phyloP scores from a whole-genome alignment of 1,140 invertebrate genomes.

The Panagrolaimus sp. region DNA sequence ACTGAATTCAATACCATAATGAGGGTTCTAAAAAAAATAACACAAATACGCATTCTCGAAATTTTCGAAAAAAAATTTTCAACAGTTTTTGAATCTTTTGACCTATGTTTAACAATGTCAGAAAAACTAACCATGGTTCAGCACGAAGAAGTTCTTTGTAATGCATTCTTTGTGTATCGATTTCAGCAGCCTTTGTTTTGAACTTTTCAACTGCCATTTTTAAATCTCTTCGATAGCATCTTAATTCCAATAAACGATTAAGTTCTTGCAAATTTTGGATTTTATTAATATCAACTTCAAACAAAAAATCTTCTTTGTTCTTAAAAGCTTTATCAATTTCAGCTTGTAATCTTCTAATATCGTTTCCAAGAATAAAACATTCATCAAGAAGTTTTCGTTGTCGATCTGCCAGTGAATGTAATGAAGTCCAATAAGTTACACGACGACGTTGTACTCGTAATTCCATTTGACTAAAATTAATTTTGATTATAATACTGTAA shows the following conservation, averaged over 20 bases:
- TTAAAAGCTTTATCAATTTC: neutral
- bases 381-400: neutral
- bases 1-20: too few species aligned
- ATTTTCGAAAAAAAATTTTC: too few species aligned
- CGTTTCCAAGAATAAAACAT: neutral
- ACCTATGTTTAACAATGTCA: neutral
- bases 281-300: constrained; percentile 7
- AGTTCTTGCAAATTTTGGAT: neutral
- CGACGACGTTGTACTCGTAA: constrained; percentile 9
- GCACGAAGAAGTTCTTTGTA: constrained; percentile 11
- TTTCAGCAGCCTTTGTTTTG: constrained; percentile 7
- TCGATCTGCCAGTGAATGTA: neutral
- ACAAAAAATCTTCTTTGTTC: neutral
- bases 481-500: too few species aligned
- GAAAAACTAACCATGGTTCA: neutral
- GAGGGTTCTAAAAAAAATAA: too few species aligned
- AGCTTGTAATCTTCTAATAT: neutral
- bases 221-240: neutral
- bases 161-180: constrained; percentile 29
- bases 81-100: too few species aligned
- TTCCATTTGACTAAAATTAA: constrained; percentile 10
- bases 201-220: constrained; percentile 4
- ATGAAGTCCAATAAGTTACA: neutral
- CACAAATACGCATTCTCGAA: too few species aligned
- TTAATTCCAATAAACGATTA: neutral